phyloP scores from a whole-genome alignment of 2,888 invertebrate species.

The Lobophora halterata region DNA sequence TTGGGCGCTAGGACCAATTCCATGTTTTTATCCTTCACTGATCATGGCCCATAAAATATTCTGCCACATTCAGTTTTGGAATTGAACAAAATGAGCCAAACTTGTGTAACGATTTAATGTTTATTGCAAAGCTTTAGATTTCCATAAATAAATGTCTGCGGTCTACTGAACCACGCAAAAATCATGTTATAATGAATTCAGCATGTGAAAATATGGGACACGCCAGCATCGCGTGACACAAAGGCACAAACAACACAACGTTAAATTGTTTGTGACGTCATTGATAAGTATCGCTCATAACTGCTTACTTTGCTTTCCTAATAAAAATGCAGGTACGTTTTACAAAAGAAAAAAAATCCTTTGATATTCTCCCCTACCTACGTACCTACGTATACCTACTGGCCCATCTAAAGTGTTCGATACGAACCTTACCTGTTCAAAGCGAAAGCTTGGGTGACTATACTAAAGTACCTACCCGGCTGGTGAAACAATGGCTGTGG shows the following conservation, averaged over 20 bases:
- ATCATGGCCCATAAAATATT: slow-evolving; percentile 15
- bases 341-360: slow-evolving; percentile 10
- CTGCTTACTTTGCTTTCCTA: neutral
- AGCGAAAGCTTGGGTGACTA: slow-evolving; percentile 25
- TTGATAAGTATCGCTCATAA: neutral
- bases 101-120: slow-evolving; percentile 25
- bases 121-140: slow-evolving; percentile 27
- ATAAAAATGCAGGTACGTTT: neutral
- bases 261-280: slow-evolving; percentile 18
- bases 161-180: slow-evolving; percentile 28
- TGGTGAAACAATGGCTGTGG: slow-evolving; percentile 37
- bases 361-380: slow-evolving; percentile 14
- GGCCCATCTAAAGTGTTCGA: slow-evolving; percentile 24
- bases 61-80: slow-evolving; percentile 20
- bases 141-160: slow-evolving; percentile 24
- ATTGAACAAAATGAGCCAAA: slow-evolving; percentile 16
- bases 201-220: slow-evolving; percentile 29
- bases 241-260: slow-evolving; percentile 23
- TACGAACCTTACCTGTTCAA: slow-evolving; percentile 22
- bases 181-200: slow-evolving; percentile 30
- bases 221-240: slow-evolving; percentile 28
- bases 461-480: slow-evolving; percentile 25
- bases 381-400: slow-evolving; percentile 19
- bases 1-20: too few species aligned
- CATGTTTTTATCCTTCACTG: too few species aligned